Percentiles rank a stretch among this genome's conserved stretches.
Evolutionary conservation across 1,140 invertebrate genomes (phyloP).

Genomic region (Bombus superbus): DNA sequence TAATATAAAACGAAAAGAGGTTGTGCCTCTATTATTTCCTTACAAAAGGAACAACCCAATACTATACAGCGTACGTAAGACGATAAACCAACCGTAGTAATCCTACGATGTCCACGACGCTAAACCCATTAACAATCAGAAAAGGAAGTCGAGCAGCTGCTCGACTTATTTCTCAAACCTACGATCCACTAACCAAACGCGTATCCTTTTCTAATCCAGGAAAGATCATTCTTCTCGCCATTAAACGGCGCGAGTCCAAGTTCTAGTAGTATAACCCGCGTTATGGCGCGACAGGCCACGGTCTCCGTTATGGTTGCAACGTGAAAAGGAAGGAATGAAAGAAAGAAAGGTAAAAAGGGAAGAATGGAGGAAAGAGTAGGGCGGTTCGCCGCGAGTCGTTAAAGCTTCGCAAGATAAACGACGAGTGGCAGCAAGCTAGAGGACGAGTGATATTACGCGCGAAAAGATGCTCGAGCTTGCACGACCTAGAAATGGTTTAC

Average conservation of each 20-base stretch:
- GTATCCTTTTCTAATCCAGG: too few species aligned
- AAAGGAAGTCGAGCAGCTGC: not conserved
- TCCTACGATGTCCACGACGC: too few species aligned
- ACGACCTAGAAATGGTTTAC: slow-evolving; percentile 35
- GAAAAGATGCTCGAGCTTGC: slow-evolving; percentile 12
- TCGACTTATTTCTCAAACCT: not conserved
- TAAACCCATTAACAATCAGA: not conserved
- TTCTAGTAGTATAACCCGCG: slow-evolving; percentile 17
- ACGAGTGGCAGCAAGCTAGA: too few species aligned
- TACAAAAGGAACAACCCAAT: too few species aligned
- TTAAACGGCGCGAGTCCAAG: not conserved
- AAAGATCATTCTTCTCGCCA: not conserved
- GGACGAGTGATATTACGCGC: slow-evolving; percentile 22
- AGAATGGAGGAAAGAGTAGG: not conserved
- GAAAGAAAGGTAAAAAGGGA: not conserved
- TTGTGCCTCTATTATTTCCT: too few species aligned
- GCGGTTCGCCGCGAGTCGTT: not conserved
- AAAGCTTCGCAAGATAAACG: slow-evolving; percentile 22
- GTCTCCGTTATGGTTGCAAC: not conserved
- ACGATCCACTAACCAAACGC: not conserved
- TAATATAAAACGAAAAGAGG: too few species aligned
- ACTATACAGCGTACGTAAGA: not conserved
- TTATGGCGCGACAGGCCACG: not conserved
- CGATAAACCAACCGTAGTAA: not conserved
- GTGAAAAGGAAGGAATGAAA: not conserved